Conservation (phyloP, 2,113 vertebrate species). For the Cettia cetti region DNA sequence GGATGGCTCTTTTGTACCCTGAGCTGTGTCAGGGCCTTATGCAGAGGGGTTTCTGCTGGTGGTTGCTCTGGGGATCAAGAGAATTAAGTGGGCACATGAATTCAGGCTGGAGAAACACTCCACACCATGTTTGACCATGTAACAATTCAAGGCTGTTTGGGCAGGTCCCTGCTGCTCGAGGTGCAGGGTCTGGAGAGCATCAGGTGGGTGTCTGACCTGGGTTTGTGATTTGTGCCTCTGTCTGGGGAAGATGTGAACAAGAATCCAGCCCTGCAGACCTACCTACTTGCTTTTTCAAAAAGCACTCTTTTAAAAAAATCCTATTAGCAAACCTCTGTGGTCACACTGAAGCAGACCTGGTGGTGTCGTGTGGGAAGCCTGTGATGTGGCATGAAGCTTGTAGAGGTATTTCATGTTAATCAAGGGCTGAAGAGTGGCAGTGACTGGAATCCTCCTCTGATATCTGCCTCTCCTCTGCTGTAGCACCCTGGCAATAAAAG, state of each 20-base stretch:
- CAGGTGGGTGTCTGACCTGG: not conserved
- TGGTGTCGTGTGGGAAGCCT: rapidly evolving
- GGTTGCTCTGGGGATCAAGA: not conserved
- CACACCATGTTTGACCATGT: not conserved
- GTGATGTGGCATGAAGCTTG: not conserved
- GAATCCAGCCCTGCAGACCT: not conserved
- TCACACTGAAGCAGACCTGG: not conserved
- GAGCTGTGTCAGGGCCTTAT: not conserved
- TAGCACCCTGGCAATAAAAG: not conserved
- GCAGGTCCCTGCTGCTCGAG: not conserved
- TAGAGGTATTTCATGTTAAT: not conserved
- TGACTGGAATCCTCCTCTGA: not conserved
- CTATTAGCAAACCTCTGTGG: not conserved
- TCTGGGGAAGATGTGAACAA: not conserved
- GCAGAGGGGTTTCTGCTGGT: not conserved
- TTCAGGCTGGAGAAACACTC: not conserved
- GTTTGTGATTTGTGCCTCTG: not conserved
- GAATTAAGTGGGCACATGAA: not conserved
- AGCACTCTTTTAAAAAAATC: not conserved
- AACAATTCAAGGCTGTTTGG: not conserved
- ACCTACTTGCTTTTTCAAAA: not conserved
- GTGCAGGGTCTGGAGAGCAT: not conserved
- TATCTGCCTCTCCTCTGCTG: not conserved
- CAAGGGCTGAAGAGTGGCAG: not conserved
- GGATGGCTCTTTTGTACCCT: not conserved